phyloP scores from a whole-genome alignment of 2,888 invertebrate species.

The Acanthosepion pharaonis region DNA sequence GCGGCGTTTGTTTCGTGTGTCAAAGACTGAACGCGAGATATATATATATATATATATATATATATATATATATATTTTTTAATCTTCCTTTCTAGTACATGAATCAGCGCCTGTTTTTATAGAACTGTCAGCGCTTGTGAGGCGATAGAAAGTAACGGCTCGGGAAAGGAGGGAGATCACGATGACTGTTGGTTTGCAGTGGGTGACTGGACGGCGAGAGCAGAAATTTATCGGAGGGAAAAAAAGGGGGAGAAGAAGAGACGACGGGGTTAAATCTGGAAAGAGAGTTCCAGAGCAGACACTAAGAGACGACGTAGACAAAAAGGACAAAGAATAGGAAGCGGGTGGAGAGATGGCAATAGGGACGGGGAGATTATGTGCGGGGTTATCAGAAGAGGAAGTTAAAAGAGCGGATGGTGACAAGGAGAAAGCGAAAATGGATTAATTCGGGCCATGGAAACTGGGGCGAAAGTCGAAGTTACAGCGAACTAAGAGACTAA shows the following conservation, averaged over 20 bases:
- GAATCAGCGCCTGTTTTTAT: neutral
- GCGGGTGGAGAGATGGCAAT: neutral
- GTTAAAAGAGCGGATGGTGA: too few relatives aligned
- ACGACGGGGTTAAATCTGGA: fast-evolving
- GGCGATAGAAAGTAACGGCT: neutral
- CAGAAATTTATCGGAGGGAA: neutral
- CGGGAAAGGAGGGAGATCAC: neutral
- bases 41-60: too few relatives aligned
- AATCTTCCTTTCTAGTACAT: neutral
- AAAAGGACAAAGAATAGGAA: neutral
- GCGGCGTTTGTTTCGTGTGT: neutral
- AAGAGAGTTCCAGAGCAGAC: neutral
- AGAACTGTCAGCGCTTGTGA: neutral
- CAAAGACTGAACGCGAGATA: neutral
- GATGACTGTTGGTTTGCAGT: neutral
- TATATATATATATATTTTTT: too few relatives aligned
- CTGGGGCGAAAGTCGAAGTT: too few relatives aligned
- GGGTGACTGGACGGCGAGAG: neutral
- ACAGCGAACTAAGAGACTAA: too few relatives aligned
- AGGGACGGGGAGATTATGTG: neutral
- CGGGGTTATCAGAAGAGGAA: too few relatives aligned
- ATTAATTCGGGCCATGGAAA: too few relatives aligned
- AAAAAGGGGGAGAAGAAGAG: neutral
- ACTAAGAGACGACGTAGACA: neutral
- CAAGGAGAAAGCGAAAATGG: too few relatives aligned